phyloP scores from a whole-genome alignment of 2,797 vertebrate genomes.

The Percopsis omiscomaycus region DNA sequence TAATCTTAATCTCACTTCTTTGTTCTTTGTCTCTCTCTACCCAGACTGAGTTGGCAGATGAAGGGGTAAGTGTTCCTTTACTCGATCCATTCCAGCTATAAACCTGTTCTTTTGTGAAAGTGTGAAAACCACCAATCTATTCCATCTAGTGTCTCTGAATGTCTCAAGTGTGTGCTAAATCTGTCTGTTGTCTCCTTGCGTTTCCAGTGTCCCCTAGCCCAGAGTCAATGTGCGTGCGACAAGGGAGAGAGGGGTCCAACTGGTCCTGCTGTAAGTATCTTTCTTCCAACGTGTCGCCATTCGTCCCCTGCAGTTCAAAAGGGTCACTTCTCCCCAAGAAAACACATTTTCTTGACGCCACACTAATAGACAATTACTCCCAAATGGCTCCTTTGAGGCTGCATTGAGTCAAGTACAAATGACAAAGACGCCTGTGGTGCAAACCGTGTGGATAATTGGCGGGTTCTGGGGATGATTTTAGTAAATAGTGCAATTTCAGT shows the following conservation, averaged over 20 bases:
- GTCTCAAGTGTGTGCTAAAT: slow-evolving; percentile 9
- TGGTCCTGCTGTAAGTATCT: slow-evolving; percentile 84
- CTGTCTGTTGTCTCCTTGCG: slow-evolving; percentile 29
- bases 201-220: slow-evolving; percentile 80
- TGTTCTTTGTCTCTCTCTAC: background rate
- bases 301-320: background rate
- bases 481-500: slow-evolving; percentile 36
- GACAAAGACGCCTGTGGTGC: slow-evolving; percentile 43
- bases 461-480: slow-evolving; percentile 32
- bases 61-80: slow-evolving; percentile 76
- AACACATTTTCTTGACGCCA: slow-evolving; percentile 16
- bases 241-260: slow-evolving; percentile 85
- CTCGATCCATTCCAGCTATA: slow-evolving; percentile 8
- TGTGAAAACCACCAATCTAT: background rate
- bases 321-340: slow-evolving; percentile 10
- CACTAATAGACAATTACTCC: slow-evolving; percentile 16
- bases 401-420: slow-evolving; percentile 11
- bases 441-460: slow-evolving; percentile 49
- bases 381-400: slow-evolving; percentile 20
- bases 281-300: background rate
- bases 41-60: slow-evolving; percentile 81
- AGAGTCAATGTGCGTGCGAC: slow-evolving; percentile 80
- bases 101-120: no score
- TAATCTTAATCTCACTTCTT: background rate
- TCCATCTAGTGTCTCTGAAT: background rate